Base-by-base conservation (phyloP, 2,888 invertebrate species). In the Drosophila meridionalis region DNA sequence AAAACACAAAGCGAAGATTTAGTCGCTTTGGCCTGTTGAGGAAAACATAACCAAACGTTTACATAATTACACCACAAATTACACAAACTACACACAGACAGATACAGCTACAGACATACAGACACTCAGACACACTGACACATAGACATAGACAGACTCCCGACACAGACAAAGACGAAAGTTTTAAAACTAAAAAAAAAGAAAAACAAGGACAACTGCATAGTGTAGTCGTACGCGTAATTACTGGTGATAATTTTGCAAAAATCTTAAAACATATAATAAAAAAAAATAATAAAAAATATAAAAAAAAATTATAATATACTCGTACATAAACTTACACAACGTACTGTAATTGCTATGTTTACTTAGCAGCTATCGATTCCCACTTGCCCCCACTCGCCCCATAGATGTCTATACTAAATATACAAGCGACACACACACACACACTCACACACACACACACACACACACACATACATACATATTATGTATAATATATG, bases 201-300 rank as follows among this genome's bases (percentile, higher is more conserved):
- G 9, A 45, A 77, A 40, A 42, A 42, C 30, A 56, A 42, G 89
- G 88, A 89, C 81, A 89, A 86, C 83, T 84, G 80, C 83, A 85
- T 83, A 86, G 90, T 90, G 89, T 91, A 92, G 91, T 92, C 87
- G 91, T 87, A 87, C 74, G 90, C 90, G 86, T 91, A 92, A 89
- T 89, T 88, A 91, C 92, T 92, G 92, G 92, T 92, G 92, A 92
- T 92, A 92, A 92, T 91, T 91, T 88, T 87, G 80, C 75, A 83
- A 87, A 85, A 89, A 87, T 80, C 75, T 74, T 80, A 72, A 76
- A 86, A 69, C 69, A 60, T 70, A 78, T 65, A 57, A 70, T 72
- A 64, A 72, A 0, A 7, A 28, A 74, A 57, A 32, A 55, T 28
- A 45, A 56, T 59, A 56, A 59, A 26, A 60, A 73, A 73, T 43